phyloP scores from a whole-genome alignment of 2,888 invertebrate genomes.

The Ecliptopera silaceata region DNA sequence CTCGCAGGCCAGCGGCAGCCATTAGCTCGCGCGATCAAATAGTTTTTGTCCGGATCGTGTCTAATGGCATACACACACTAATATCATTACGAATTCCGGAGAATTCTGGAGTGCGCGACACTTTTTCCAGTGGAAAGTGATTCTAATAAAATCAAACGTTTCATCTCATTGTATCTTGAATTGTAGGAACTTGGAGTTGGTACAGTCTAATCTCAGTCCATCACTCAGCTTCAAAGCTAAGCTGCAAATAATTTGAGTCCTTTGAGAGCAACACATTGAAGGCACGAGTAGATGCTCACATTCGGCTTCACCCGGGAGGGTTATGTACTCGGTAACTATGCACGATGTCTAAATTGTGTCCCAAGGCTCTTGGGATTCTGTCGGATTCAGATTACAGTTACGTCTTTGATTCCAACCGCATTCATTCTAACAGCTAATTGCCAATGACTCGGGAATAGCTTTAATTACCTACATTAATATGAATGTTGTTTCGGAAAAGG shows the following conservation, averaged over 20 bases:
- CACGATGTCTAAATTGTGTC: conserved; percentile 3
- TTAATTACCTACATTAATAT: background rate
- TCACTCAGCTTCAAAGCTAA: background rate
- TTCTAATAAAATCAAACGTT: no score
- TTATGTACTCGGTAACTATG: conserved; percentile 10
- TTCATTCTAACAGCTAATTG: conserved; percentile 12
- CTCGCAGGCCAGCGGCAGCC: conserved; percentile 13
- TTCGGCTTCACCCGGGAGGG: conserved; percentile 1
- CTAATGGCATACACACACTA: conserved; percentile 19
- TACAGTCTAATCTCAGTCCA: background rate
- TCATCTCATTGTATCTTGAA: background rate
- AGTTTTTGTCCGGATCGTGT: conserved; percentile 21
- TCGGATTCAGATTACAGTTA: conserved; percentile 6
- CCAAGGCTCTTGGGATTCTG: background rate
- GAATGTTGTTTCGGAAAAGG: background rate
- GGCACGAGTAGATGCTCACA: background rate
- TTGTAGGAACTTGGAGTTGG: background rate
- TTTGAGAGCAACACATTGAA: background rate
- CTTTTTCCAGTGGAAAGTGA: conserved; percentile 9
- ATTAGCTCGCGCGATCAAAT: conserved; percentile 27
- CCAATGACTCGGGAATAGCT: conserved; percentile 1
- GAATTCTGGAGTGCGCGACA: conserved; percentile 6
- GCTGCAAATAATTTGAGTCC: background rate
- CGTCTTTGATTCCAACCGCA: conserved; percentile 9
- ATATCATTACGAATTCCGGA: conserved; percentile 15